phyloP scores from a whole-genome alignment of 2,888 invertebrate species.

The Megalurothrips usitatus region DNA sequence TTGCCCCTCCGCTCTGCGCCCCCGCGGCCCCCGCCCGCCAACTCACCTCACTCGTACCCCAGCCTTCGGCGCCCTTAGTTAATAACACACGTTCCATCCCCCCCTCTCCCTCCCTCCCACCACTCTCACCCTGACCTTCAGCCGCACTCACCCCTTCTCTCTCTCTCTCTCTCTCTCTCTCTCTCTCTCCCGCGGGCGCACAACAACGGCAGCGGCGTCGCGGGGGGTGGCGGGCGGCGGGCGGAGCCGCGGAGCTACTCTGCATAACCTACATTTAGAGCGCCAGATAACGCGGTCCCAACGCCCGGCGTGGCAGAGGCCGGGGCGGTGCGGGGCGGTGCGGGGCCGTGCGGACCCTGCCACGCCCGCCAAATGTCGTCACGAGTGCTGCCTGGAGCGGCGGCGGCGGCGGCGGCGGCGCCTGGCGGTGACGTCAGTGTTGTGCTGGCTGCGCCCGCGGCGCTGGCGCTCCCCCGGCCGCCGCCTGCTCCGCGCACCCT shows the following conservation, averaged over 20 bases:
- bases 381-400: not conserved
- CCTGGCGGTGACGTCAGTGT: not conserved
- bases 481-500: too few relatives aligned
- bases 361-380: not conserved
- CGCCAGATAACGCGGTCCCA: not conserved
- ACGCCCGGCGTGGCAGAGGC: not conserved
- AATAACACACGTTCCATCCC: not conserved
- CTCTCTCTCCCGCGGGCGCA: not conserved
- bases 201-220: not conserved
- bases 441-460: too few relatives aligned
- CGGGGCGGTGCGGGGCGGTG: not conserved
- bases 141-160: not conserved
- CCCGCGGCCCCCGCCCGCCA: too few relatives aligned
- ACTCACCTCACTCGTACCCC: too few relatives aligned
- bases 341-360: not conserved
- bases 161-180: conserved; percentile 1
- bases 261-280: not conserved
- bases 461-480: too few relatives aligned
- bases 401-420: not conserved
- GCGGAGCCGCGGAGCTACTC: not conserved
- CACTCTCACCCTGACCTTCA: not conserved
- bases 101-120: not conserved
- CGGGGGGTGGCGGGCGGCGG: not conserved
- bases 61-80: not conserved
- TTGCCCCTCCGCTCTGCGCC: too few relatives aligned